phyloP scores from a whole-genome alignment of 2,888 invertebrate genomes.

The Drosophila lacicola region DNA sequence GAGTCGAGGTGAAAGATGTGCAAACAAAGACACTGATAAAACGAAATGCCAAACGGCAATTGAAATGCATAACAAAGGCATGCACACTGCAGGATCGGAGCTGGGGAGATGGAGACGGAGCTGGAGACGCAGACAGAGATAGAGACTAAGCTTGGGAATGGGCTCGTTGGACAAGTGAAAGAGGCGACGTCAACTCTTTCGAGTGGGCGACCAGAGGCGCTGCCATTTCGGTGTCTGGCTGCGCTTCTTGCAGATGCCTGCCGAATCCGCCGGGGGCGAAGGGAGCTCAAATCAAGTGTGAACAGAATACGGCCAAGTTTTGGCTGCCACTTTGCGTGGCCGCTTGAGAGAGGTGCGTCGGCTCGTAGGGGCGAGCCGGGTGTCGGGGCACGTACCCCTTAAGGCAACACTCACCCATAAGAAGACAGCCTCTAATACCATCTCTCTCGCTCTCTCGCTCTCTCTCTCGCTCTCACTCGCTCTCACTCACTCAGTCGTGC shows the following conservation, averaged over 20 bases:
- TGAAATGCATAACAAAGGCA: constrained; percentile 76
- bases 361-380: constrained; percentile 10
- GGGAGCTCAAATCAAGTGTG: constrained; percentile 64
- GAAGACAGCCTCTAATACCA: constrained; percentile 11
- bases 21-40: constrained; percentile 77
- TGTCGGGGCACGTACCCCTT: constrained; percentile 33
- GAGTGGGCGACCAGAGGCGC: constrained; percentile 71
- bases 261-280: constrained; percentile 18
- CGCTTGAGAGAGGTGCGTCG: constrained; percentile 17
- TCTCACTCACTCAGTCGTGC: constrained; percentile 25
- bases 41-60: constrained; percentile 79
- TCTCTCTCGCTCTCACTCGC: constrained; percentile 1
- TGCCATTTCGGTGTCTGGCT: constrained; percentile 78
- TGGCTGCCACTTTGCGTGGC: constrained; percentile 60
- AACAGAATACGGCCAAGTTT: constrained; percentile 76
- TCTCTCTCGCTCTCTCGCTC: constrained; percentile 9
- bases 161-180: constrained; percentile 57
- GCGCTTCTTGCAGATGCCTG: constrained; percentile 46
- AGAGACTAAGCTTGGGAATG: background rate
- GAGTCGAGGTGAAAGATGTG: constrained; percentile 62
- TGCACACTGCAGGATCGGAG: constrained; percentile 29
- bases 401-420: constrained; percentile 43
- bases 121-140: background rate
- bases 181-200: constrained; percentile 72
- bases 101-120: background rate